Evolutionary conservation across 2,113 vertebrate species (phyloP).

Genomic region (Podarcis raffonei): DNA sequence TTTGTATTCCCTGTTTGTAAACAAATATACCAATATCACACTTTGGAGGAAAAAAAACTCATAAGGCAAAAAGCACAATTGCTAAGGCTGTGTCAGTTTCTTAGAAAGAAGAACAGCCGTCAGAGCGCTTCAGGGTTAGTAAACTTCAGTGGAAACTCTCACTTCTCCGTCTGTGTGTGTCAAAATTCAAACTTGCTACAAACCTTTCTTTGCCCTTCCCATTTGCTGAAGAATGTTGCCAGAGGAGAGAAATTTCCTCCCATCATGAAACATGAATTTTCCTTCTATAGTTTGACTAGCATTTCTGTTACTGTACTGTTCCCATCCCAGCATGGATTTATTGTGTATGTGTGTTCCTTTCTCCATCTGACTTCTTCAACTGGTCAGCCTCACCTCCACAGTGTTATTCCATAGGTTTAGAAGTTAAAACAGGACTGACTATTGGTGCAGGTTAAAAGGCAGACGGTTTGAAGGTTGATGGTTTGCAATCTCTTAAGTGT

Average conservation of each 20-base stretch:
- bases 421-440: fast-evolving
- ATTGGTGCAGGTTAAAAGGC: background rate
- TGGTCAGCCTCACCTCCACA: background rate
- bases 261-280: background rate
- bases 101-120: background rate
- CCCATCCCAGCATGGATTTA: no score
- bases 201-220: background rate
- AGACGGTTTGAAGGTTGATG: background rate
- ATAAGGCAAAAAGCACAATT: background rate
- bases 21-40: background rate
- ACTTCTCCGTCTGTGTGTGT: background rate
- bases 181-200: background rate
- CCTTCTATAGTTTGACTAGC: background rate
- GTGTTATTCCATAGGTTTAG: background rate
- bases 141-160: background rate
- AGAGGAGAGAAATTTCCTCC: background rate
- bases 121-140: background rate
- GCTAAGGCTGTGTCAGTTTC: background rate
- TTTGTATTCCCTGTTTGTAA: background rate
- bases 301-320: no score
- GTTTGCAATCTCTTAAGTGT: background rate
- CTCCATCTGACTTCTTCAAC: background rate
- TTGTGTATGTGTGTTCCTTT: background rate
- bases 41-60: background rate
- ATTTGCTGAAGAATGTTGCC: background rate